A percentile compares a stretch with the other conserved stretches of the same genome.
Evolutionary conservation across 2,113 vertebrate genomes (phyloP).

Genomic region (Lipophrys pholis): DNA sequence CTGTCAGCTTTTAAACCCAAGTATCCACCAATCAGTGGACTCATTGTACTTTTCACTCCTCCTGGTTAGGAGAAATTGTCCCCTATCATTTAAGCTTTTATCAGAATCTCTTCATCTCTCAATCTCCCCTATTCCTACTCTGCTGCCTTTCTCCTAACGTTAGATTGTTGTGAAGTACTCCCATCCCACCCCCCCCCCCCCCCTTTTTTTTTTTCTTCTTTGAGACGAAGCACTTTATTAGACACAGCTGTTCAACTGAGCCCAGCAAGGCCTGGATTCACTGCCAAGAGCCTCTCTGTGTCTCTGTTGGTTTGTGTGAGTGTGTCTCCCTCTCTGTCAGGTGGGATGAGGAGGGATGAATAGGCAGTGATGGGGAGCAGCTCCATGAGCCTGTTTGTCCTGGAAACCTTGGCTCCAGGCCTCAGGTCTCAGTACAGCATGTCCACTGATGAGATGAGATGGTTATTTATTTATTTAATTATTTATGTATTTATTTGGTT

Average conservation of each 20-base stretch:
- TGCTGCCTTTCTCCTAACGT: constrained; percentile 47
- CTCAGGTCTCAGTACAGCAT: constrained; percentile 36
- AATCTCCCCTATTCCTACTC: constrained; percentile 56
- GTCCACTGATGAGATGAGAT: constrained; percentile 29
- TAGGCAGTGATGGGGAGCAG: constrained; percentile 73
- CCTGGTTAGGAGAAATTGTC: constrained; percentile 71
- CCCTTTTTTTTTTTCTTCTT: constrained; percentile 26
- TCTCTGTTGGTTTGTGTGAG: constrained; percentile 21
- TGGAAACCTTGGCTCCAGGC: constrained; percentile 60
- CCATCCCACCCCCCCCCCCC: neutral
- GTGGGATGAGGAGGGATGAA: constrained; percentile 72
- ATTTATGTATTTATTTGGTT: too few relatives aligned
- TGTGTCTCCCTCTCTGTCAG: constrained; percentile 52
- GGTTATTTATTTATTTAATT: neutral
- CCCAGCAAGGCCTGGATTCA: constrained; percentile 55
- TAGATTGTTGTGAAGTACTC: constrained; percentile 66
- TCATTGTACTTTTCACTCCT: constrained; percentile 73
- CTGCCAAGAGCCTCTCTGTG: constrained; percentile 64
- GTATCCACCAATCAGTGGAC: constrained; percentile 73
- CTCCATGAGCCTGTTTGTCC: constrained; percentile 53
- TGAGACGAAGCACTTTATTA: constrained; percentile 70
- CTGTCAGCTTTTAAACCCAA: constrained; percentile 72
- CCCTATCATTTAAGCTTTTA: constrained; percentile 79
- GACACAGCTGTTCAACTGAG: constrained; percentile 77
- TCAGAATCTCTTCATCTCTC: constrained; percentile 73